These are phyloP conservation scores for Gymnocheta viridis DNA, from an alignment of 2,888 invertebrate species.

Conservation along the genomic window DNA sequence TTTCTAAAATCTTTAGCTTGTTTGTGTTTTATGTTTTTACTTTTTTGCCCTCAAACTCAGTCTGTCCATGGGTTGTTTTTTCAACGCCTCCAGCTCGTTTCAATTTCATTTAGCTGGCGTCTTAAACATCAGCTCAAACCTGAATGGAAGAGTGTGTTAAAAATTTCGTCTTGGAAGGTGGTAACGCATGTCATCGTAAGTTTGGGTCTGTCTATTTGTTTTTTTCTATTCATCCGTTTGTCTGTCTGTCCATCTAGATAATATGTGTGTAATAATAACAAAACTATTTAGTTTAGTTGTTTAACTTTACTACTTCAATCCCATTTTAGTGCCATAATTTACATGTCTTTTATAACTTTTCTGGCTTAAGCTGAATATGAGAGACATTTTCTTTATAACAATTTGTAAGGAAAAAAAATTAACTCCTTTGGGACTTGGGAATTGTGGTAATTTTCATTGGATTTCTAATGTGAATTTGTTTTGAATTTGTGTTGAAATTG, in stretches of 20 bases:
- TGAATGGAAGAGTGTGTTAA: slow-evolving; percentile 39
- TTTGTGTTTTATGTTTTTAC: slow-evolving; percentile 47
- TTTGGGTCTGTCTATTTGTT: slow-evolving; percentile 73
- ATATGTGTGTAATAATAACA: not conserved
- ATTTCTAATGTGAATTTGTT: not conserved
- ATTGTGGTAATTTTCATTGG: slow-evolving; percentile 47
- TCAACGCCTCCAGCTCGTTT: slow-evolving; percentile 67
- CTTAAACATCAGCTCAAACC: slow-evolving; percentile 39
- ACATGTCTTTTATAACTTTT: slow-evolving; percentile 50
- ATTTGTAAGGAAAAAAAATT: slow-evolving; percentile 16
- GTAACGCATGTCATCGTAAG: slow-evolving; percentile 81
- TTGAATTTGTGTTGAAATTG: not conserved
- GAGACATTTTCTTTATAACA: slow-evolving; percentile 21
- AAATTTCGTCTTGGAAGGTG: slow-evolving; percentile 74
- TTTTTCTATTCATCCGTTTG: too few species aligned
- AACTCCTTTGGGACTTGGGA: slow-evolving; percentile 37
- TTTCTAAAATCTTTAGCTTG: slow-evolving; percentile 14
- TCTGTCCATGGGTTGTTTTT: slow-evolving; percentile 57
- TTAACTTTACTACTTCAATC: slow-evolving; percentile 40
- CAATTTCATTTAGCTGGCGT: slow-evolving; percentile 66
- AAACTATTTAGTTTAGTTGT: slow-evolving; percentile 30
- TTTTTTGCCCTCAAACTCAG: slow-evolving; percentile 27
- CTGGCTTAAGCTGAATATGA: not conserved
- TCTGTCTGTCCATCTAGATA: slow-evolving; percentile 25
- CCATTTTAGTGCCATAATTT: slow-evolving; percentile 62